These are phyloP conservation scores for Sthenelais limicola DNA, from an alignment of 2,888 invertebrate species.

Conservation along the genomic window DNA sequence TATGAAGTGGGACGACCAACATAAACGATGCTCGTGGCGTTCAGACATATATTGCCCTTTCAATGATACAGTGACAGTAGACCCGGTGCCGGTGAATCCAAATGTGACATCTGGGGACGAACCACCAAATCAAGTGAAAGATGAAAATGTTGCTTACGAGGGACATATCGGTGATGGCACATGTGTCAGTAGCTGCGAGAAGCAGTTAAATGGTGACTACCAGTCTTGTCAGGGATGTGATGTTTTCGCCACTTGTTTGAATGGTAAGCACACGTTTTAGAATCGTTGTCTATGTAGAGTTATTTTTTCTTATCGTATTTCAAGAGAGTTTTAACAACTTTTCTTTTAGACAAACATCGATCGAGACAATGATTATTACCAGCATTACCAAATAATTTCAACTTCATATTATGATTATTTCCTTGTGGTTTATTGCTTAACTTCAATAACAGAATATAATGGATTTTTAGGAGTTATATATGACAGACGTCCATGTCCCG, in stretches of 20 bases:
- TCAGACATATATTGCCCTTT: too few species aligned
- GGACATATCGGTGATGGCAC: slow-evolving; percentile 11
- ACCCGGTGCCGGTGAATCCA: background rate
- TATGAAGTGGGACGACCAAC: slow-evolving; percentile 56
- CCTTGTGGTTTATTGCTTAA: too few species aligned
- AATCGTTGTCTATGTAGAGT: too few species aligned
- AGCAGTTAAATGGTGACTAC: slow-evolving; percentile 48
- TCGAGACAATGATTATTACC: too few species aligned
- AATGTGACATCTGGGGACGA: background rate
- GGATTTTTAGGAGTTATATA: slow-evolving; percentile 41
- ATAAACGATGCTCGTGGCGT: slow-evolving; percentile 52
- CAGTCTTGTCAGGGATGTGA: slow-evolving; percentile 55
- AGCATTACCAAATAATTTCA: too few species aligned
- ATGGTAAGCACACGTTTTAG: slow-evolving; percentile 46
- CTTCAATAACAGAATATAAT: too few species aligned
- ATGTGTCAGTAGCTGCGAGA: slow-evolving; percentile 17
- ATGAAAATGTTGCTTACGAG: background rate
- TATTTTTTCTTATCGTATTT: too few species aligned
- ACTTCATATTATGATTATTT: too few species aligned
- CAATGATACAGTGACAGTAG: slow-evolving; percentile 51
- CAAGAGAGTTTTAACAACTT: too few species aligned
- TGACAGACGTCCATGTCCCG: slow-evolving; percentile 54
- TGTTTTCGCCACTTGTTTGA: slow-evolving; percentile 56
- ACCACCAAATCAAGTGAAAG: background rate
- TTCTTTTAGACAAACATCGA: too few species aligned